Evolutionary conservation across 2,113 vertebrate species (phyloP), one percentile per base, ranked within the genome.

Genomic region (Eonycteris spelaea): DNA sequence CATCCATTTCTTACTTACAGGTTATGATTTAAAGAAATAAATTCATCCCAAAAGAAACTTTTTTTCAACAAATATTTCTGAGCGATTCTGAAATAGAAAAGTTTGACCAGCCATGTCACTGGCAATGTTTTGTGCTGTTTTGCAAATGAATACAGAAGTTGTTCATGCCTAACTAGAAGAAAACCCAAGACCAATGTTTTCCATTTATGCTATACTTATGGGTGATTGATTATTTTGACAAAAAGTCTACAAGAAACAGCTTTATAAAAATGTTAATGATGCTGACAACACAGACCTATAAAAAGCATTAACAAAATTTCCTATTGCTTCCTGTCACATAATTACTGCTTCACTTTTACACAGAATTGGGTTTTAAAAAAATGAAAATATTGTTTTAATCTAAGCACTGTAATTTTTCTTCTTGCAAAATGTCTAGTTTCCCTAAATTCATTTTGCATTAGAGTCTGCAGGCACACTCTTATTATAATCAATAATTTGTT

Each of bases 181-280:
- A 86, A 89, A 51, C 5, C 0, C 28, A 53, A 75, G 45, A 43
- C 3, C 16, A 63, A 7, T 78, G 33, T 74, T 94, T 80, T 77
- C 45, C 55, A 18, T 55, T 82, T 85, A 67, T 9, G 55, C 40
- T 63, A 2, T 57, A 67, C 33, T 86, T 67, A 63, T 1, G 10
- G 24, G 53, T 83, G 21, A 89, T n/a, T 67, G 71, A 86, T 74
- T 86, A 53, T 86, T 87, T 83, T 95, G 87, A 84, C 80, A 95
- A 86, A 8, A 30, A 73, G 4, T 88, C 75, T 65, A 75, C 18
- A 86, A 78, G 33, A 91, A 92, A 63, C 11, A 51, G 57, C 30
- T 80, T 90, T 57, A 73, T 1, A 43, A 90, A 75, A 88, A n/a
- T 70, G 30, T 71, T 93, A 88, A 75, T 85, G n/a, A 91, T 73